Base-by-base conservation (phyloP, 2,888 invertebrate species). In the Timema podura region DNA sequence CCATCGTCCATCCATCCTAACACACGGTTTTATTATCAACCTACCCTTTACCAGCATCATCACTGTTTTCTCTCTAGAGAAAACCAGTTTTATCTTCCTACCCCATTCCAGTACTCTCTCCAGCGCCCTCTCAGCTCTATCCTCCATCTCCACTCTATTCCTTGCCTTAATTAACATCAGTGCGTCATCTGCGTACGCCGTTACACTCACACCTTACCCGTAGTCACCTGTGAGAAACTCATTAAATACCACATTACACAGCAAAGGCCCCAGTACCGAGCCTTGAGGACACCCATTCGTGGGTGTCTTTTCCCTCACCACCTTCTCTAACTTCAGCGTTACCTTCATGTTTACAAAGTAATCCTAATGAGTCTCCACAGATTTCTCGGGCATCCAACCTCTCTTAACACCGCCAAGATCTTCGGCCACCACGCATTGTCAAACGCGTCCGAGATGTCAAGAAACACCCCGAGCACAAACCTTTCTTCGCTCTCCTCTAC, bases 381-480 rank as follows among this genome's bases (percentile, higher is more conserved):
- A 13, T 64, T 44, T 13, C n/a, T 44, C 9, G 64, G 64, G 16
- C 64, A 64, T 2, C 30, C n/a, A 5, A 8, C 30, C 11, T 30
- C 44, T 44, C 45, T 15, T 10, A 64, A 11, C 13, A 8, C n/a
- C 46, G 7, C 10, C 2, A 64, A 44, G 9, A 64, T 9, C 46
- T 44, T 11, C 5, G 64, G 64, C 64, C 64, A 46, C 64, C 64
- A 30, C 7, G 46, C 9, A 46, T 64, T 64, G 3, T 15, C 64
- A 16, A 64, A 64, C 13, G 7, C 64, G 6, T 44, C 64, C 6
- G 13, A 13, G 7, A 64, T 64, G 15, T 64, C 64, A 16, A 64
- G n/a, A 2, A 64, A 64, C 45, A 44, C 45, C 7, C 45, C 64
- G n/a, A 64, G 45, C 6, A 64, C 64, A 64, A 30, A 64, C 10